A percentile compares a stretch with the other conserved stretches of the same genome.
Conservation (phyloP, 2,888 invertebrate genomes). For the Melanchra persicariae region DNA sequence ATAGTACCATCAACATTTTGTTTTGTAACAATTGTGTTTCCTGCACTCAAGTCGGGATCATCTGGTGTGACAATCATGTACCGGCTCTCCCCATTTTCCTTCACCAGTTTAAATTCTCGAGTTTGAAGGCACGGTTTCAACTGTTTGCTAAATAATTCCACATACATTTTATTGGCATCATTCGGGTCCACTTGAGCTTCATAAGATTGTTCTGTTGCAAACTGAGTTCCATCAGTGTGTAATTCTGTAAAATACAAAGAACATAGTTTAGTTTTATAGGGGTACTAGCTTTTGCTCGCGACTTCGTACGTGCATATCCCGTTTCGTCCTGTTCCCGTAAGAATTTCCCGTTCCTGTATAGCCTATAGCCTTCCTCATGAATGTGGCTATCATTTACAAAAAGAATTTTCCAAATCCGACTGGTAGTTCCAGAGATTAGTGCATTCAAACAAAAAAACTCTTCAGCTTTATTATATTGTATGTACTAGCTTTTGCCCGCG, state of each 20-base stretch:
- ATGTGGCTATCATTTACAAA: too few species aligned
- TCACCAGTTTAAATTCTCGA: slow-evolving; percentile 79
- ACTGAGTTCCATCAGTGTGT: slow-evolving; percentile 21
- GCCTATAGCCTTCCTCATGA: too few species aligned
- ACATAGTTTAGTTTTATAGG: too few species aligned
- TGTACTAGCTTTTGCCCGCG: too few species aligned
- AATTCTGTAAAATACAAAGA: slow-evolving; percentile 35
- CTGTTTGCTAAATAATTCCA: slow-evolving; percentile 77
- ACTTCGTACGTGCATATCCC: too few species aligned
- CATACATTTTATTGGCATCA: slow-evolving; percentile 79
- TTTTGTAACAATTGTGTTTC: slow-evolving; percentile 79
- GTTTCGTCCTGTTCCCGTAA: too few species aligned
- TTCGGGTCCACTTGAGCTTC: slow-evolving; percentile 60
- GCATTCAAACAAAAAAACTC: too few species aligned
- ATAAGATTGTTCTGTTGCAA: slow-evolving; percentile 51
- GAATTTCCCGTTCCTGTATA: too few species aligned
- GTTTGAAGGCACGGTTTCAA: slow-evolving; percentile 76
- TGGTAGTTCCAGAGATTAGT: too few species aligned
- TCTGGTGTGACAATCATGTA: slow-evolving; percentile 81
- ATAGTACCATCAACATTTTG: slow-evolving; percentile 87
- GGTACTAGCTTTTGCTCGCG: too few species aligned
- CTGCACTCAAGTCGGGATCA: slow-evolving; percentile 66
- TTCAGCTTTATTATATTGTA: too few species aligned
- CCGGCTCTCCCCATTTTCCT: slow-evolving; percentile 76
- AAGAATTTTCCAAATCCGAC: too few species aligned